These are phyloP conservation scores for Oxyruncus cristatus DNA, from an alignment of 2,113 vertebrate genomes.

Conservation along the genomic window DNA sequence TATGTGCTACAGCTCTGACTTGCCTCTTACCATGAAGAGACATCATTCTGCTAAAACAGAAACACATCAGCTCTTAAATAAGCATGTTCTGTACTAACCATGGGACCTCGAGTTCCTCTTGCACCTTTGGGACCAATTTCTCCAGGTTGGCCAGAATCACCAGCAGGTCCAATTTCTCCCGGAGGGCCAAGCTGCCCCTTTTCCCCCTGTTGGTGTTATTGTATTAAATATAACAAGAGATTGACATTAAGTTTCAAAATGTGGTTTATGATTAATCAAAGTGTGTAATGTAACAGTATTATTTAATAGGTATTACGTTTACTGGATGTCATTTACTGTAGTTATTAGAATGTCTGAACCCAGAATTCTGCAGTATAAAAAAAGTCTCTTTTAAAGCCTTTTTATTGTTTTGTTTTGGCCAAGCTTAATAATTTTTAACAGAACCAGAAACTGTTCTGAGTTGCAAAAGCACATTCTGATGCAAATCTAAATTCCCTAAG, in stretches of 20 bases:
- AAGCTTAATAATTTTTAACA: background rate
- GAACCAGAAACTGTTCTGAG: background rate
- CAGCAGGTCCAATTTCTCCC: slow-evolving; percentile 84
- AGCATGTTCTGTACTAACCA: slow-evolving; percentile 76
- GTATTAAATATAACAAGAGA: slow-evolving; percentile 14
- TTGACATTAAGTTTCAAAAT: background rate
- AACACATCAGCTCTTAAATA: background rate
- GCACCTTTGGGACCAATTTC: slow-evolving; percentile 87
- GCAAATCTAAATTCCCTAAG: background rate
- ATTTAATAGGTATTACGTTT: background rate
- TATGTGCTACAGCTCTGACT: background rate
- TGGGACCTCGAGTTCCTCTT: slow-evolving; percentile 88
- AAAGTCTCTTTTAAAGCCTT: background rate
- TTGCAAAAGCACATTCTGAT: background rate
- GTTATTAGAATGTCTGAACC: background rate
- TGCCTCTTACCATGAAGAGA: background rate
- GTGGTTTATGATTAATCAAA: background rate
- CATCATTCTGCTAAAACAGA: background rate
- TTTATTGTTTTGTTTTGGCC: background rate
- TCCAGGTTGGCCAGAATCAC: slow-evolving; percentile 80
- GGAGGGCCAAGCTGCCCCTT: slow-evolving; percentile 81
- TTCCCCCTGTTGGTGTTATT: slow-evolving; percentile 81
- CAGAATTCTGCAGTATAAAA: background rate
- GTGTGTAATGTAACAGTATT: background rate
- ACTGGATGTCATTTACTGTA: background rate